phyloP scores from a whole-genome alignment of 2,888 invertebrate species.

The Eledona agricola region DNA sequence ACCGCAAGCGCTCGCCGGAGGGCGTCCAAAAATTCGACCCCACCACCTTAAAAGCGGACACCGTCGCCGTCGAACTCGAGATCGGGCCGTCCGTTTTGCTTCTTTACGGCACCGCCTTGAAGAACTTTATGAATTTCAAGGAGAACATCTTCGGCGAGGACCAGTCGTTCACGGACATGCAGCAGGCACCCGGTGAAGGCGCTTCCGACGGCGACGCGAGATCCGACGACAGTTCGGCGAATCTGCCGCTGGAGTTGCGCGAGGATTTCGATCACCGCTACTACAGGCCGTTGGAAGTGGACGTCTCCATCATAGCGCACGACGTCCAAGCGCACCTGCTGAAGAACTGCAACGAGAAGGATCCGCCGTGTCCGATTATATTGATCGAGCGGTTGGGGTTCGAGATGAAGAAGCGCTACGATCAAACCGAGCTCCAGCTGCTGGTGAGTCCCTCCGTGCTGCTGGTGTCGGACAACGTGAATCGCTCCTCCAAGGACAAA shows the following conservation, averaged over 20 bases:
- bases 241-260: constrained; percentile 80
- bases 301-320: constrained; percentile 91
- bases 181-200: constrained; percentile 63
- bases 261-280: constrained; percentile 84
- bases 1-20: constrained; percentile 61
- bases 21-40: constrained; percentile 86
- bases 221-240: constrained; percentile 72
- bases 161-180: constrained; percentile 94
- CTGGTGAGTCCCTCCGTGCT: constrained; percentile 88
- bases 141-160: constrained; percentile 98
- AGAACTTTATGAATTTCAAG: constrained; percentile 81
- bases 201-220: constrained; percentile 63
- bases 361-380: constrained; percentile 91
- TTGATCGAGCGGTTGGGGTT: constrained; percentile 92
- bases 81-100: constrained; percentile 93
- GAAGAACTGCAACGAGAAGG: constrained; percentile 89
- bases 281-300: constrained; percentile 90
- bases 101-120: constrained; percentile 90
- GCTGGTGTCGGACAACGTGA: constrained; percentile 77
- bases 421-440: constrained; percentile 91
- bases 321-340: constrained; percentile 95
- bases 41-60: constrained; percentile 83
- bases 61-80: constrained; percentile 91
- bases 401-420: constrained; percentile 95
- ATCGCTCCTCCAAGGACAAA: constrained; percentile 73